Conservation (phyloP, 2,888 invertebrate species). For the Catotricha subobsoleta region DNA sequence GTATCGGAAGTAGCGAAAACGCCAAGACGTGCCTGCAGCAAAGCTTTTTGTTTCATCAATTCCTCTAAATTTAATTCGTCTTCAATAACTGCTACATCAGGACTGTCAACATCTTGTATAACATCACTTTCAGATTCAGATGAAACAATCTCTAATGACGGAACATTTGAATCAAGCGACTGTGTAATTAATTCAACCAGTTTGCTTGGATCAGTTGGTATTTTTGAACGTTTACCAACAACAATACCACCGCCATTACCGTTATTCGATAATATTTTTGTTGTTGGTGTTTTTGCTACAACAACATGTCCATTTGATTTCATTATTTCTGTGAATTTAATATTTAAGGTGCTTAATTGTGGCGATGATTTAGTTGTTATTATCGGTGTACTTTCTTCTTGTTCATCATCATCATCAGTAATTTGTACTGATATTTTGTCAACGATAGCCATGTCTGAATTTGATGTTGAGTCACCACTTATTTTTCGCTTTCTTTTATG, state of each 20-base stretch:
- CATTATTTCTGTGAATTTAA: conserved; percentile 27
- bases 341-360: conserved; percentile 13
- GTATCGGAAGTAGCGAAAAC: conserved; percentile 59
- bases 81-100: conserved; percentile 48
- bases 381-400: conserved; percentile 9
- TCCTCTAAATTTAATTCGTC: conserved; percentile 78
- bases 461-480: conserved; percentile 19
- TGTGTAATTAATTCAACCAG: conserved; percentile 33
- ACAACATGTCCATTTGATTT: conserved; percentile 11
- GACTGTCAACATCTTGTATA: conserved; percentile 27
- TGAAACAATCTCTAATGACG: conserved; percentile 43
- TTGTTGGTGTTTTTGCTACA: conserved; percentile 10
- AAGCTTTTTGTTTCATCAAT: conserved; percentile 73
- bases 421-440: conserved; percentile 30
- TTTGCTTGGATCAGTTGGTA: conserved; percentile 31
- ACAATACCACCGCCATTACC: conserved; percentile 20
- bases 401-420: conserved; percentile 19
- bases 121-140: conserved; percentile 46
- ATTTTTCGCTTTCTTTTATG: conserved; percentile 32
- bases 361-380: neutral
- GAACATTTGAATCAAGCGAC: conserved; percentile 26
- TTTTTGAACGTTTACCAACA: conserved; percentile 12
- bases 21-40: conserved; percentile 57
- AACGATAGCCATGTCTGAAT: conserved; percentile 15
- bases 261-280: conserved; percentile 15